These are phyloP conservation scores for Delichon dasypus DNA, from an alignment of 2,797 vertebrate species.

Conservation along the genomic window DNA sequence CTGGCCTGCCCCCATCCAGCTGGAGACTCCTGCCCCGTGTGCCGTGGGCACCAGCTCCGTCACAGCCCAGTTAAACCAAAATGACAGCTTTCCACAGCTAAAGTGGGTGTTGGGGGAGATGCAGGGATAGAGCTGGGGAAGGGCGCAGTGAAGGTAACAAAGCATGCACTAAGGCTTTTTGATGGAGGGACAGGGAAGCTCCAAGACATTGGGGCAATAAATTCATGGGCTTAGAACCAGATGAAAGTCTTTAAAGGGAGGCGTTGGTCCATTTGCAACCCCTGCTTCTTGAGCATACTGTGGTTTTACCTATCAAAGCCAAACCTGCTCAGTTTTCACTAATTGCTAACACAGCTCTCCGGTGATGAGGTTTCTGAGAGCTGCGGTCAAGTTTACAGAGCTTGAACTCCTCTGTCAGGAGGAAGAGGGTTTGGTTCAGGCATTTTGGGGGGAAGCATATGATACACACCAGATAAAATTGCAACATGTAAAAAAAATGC, in stretches of 20 bases:
- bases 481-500: conserved; percentile 5
- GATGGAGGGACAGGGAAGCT: background rate
- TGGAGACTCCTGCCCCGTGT: background rate
- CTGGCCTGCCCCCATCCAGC: background rate
- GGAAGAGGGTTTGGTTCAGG: background rate
- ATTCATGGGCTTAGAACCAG: background rate
- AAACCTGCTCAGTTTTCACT: background rate
- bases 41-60: fast-evolving
- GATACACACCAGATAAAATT: conserved; percentile 20
- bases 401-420: background rate
- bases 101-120: background rate
- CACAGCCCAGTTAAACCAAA: background rate
- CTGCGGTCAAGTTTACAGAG: background rate
- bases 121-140: background rate
- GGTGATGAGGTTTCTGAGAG: background rate
- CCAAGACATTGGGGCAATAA: background rate
- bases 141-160: fast-evolving
- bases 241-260: background rate
- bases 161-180: background rate
- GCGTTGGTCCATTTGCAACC: background rate
- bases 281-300: background rate
- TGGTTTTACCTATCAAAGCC: background rate
- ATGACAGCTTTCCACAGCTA: background rate
- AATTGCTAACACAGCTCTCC: background rate
- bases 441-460: background rate